phyloP scores from a whole-genome alignment of 2,797 vertebrate genomes.

The Menidia menidia region DNA sequence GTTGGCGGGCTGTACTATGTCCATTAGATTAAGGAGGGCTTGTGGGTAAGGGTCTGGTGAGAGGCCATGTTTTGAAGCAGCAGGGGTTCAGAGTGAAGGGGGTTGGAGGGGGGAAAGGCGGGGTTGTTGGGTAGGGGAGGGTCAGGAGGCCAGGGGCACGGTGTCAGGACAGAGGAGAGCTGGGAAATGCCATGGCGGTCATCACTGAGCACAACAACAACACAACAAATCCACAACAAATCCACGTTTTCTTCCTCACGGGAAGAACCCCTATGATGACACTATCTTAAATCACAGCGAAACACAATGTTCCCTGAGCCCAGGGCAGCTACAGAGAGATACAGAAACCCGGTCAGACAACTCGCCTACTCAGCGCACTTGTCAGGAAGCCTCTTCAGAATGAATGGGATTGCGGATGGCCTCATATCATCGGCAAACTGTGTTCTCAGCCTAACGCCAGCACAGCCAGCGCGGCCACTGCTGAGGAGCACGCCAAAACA shows the following conservation, averaged over 20 bases:
- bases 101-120: constrained; percentile 31
- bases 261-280: not conserved
- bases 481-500: constrained; percentile 45
- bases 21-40: constrained; percentile 21
- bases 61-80: constrained; percentile 72
- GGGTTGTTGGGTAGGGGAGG: constrained; percentile 13
- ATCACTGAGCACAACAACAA: constrained; percentile 16
- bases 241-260: too few relatives aligned
- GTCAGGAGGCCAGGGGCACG: constrained; percentile 47
- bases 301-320: constrained; percentile 26
- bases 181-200: constrained; percentile 63
- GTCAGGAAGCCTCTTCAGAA: constrained; percentile 43
- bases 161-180: constrained; percentile 75
- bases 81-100: constrained; percentile 64
- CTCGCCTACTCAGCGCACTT: constrained; percentile 37
- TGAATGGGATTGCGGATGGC: constrained; percentile 38
- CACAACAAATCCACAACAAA: not conserved
- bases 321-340: constrained; percentile 7
- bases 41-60: constrained; percentile 47
- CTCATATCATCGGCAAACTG: constrained; percentile 49
- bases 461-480: constrained; percentile 38
- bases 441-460: constrained; percentile 42
- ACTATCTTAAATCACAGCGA: constrained; percentile 8
- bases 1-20: constrained; percentile 46
- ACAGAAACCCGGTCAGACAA: constrained; percentile 14